Evolutionary conservation across 2,797 vertebrate species (phyloP).

Genomic region (Propithecus perrieri): DNA sequence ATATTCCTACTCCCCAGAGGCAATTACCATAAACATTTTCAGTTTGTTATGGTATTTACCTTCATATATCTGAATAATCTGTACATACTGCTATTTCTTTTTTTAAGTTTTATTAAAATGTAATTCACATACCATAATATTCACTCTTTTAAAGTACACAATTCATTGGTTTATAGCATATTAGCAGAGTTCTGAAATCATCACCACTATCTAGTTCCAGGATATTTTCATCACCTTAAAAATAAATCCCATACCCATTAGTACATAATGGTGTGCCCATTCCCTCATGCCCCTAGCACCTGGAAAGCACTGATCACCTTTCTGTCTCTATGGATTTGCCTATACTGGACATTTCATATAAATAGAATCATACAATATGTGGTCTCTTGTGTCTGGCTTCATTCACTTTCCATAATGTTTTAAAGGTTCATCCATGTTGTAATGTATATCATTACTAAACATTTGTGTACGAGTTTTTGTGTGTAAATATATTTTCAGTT

Average conservation of each 20-base stretch:
- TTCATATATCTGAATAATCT: constrained; percentile 13
- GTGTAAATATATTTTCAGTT: not conserved
- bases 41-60: not conserved
- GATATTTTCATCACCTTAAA: constrained; percentile 19
- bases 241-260: not conserved
- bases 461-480: not conserved
- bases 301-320: not conserved
- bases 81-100: not conserved
- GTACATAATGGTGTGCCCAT: not conserved
- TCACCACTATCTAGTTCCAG: not conserved
- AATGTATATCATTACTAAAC: constrained; percentile 9
- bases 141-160: not conserved
- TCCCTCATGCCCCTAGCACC: not conserved
- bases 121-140: constrained; percentile 30
- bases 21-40: not conserved
- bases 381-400: not conserved
- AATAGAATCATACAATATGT: not conserved
- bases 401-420: not conserved
- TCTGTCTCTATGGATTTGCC: not conserved
- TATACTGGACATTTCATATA: not conserved
- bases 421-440: not conserved
- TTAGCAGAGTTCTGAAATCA: constrained; percentile 34
- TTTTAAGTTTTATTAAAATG: not conserved
- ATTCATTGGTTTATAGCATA: not conserved
- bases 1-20: not conserved